Evolutionary conservation across 2,888 invertebrate species (phyloP), one percentile per base, ranked within the genome.

Genomic region (Drosophila falleni): DNA sequence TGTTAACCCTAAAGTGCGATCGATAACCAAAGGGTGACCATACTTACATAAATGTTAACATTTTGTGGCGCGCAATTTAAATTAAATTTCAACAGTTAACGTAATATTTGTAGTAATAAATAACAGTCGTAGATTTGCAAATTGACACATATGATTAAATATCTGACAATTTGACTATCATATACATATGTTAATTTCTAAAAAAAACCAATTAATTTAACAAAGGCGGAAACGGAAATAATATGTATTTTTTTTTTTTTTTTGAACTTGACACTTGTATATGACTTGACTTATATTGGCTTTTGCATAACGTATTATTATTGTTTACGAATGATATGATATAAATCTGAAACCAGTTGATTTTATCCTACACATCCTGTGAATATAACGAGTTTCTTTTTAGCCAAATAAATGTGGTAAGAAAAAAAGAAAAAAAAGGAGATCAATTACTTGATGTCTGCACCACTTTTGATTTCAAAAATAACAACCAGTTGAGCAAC

Each of bases 11-110:
- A 19, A 19, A 23, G 8, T 59, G 59, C 55, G 73, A 75, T 75
- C 74, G 67, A 55, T 55, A 59, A 35, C 61, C 9, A 9, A 31
- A 55, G 33, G 58, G 66, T 71, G 77, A 71, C 78, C 74, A 77
- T 35, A 35, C 23, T 19, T 37, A 6, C n/a, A 5, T 37, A 13
- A 60, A 19, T 35, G 11, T 16, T 13, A 16, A 9, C 15, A 15
- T 3, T 3, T 9, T 9, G 6, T 8, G 26, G 26, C 46, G 46
- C 26, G 23, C 8, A 44, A 11, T 11, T 19, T 11, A 4, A 44
- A 44, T 11, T 3, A 9, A 23, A 44, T 23, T 23, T 19, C 13
- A 44, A 13, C 11, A 23, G 35, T 35, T 29, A 8, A 6, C 8
- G 29, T 8, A 19, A 19, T 19, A 19, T 19, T 2, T 19, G 29